Evolutionary conservation across 2,113 vertebrate species (phyloP).

Genomic region (Lanius collurio): DNA sequence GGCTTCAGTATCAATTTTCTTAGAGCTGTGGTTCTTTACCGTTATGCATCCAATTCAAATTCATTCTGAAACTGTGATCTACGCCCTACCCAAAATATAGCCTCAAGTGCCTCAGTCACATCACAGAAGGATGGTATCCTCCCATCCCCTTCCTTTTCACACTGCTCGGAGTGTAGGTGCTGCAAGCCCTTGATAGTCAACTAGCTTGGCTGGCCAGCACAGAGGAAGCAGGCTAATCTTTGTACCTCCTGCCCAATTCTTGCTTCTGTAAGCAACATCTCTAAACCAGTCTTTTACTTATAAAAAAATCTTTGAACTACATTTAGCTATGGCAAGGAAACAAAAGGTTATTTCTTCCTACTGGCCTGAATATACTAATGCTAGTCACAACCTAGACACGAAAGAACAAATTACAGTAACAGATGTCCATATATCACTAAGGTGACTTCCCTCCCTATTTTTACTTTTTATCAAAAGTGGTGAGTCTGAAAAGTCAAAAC

Average conservation of each 20-base stretch:
- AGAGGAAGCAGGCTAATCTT: neutral
- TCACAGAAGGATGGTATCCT: neutral
- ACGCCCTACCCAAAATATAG: neutral
- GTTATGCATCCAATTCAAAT: neutral
- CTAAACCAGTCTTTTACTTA: neutral
- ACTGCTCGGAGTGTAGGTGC: neutral
- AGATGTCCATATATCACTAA: conserved; percentile 60
- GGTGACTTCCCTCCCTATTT: conserved; percentile 52
- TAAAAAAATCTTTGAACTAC: neutral
- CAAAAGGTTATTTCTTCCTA: neutral
- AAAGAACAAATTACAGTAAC: conserved; percentile 60
- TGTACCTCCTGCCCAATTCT: neutral
- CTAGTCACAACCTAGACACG: conserved; percentile 46
- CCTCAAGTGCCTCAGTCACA: neutral
- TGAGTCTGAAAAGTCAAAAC: conserved; percentile 52
- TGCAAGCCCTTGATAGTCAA: neutral
- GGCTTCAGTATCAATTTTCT: neutral
- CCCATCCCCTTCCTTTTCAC: neutral
- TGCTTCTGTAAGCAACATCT: neutral
- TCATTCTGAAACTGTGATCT: neutral
- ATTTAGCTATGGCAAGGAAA: neutral
- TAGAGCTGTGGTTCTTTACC: neutral
- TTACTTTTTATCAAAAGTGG: conserved; percentile 49
- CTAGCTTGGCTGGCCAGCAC: neutral
- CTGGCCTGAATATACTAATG: conserved; percentile 23